These are phyloP conservation scores for Tineola bisselliella DNA, from an alignment of 2,888 invertebrate genomes.

Conservation along the genomic window DNA sequence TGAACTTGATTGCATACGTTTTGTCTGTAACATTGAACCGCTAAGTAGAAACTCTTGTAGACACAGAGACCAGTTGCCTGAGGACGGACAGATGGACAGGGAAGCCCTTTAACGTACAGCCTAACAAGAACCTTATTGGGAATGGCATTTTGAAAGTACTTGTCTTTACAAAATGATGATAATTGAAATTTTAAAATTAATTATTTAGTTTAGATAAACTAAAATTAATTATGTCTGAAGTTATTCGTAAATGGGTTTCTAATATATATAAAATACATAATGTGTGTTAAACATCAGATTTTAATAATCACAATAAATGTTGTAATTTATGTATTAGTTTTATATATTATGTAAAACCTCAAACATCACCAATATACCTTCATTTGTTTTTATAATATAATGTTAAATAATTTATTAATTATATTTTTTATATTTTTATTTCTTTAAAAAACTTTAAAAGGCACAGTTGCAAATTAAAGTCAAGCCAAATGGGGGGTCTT, in stretches of 20 bases:
- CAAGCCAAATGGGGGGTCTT: neutral
- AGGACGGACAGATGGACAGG: conserved; percentile 39
- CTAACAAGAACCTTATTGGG: conserved; percentile 32
- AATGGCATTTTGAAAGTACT: conserved; percentile 19
- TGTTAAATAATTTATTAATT: no score
- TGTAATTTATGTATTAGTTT: no score
- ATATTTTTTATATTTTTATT: no score
- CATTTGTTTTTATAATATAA: no score
- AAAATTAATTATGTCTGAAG: no score
- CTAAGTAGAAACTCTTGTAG: conserved; percentile 60
- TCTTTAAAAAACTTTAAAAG: conserved; percentile 1
- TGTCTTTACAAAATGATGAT: neutral
- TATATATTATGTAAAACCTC: no score
- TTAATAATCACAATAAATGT: no score
- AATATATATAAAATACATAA: no score
- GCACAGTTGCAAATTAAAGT: neutral
- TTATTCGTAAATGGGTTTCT: no score
- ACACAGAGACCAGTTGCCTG: conserved; percentile 25
- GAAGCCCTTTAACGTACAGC: conserved; percentile 2
- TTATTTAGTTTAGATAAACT: neutral
- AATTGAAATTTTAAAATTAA: conserved; percentile 1
- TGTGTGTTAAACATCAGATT: no score
- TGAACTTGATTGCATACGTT: neutral
- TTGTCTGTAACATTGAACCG: conserved; percentile 36
- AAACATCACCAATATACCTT: no score